phyloP scores from a whole-genome alignment of 2,797 vertebrate genomes.

The Lacerta bilineata region DNA sequence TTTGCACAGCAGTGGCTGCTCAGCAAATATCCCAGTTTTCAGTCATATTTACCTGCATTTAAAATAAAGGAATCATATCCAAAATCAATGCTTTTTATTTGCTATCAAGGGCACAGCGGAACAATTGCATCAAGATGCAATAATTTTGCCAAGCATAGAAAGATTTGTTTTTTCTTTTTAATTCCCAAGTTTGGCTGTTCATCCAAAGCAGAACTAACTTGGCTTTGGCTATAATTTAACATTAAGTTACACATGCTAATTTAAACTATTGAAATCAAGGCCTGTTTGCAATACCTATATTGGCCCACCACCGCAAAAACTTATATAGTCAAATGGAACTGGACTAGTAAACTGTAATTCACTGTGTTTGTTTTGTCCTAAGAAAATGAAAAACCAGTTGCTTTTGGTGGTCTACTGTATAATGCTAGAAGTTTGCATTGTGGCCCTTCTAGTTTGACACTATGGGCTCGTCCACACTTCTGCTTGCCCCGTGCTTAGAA shows the following conservation, averaged over 20 bases:
- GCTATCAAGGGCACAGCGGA: slow-evolving; percentile 17
- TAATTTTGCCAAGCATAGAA: not conserved
- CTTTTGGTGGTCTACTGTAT: not conserved
- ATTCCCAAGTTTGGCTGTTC: not conserved
- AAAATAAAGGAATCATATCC: not conserved
- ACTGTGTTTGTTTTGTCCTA: not conserved
- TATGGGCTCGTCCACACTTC: too few relatives aligned
- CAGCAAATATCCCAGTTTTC: slow-evolving; percentile 19
- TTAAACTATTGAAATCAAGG: not conserved
- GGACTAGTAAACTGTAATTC: not conserved
- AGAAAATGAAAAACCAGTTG: not conserved
- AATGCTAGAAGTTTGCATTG: not conserved
- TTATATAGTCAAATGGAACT: not conserved
- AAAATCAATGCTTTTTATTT: slow-evolving; percentile 29
- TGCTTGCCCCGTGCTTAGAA: too few relatives aligned
- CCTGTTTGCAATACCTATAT: not conserved
- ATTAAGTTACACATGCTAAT: slow-evolving; percentile 1
- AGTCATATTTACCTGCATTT: slow-evolving; percentile 4
- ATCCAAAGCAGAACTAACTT: not conserved
- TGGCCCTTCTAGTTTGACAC: not conserved
- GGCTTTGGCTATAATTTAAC: not conserved
- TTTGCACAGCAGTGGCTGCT: not conserved
- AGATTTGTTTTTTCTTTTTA: not conserved
- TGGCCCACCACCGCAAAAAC: not conserved
- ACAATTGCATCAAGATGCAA: not conserved